phyloP scores from a whole-genome alignment of 2,113 vertebrate genomes.

The Cathartes aura region DNA sequence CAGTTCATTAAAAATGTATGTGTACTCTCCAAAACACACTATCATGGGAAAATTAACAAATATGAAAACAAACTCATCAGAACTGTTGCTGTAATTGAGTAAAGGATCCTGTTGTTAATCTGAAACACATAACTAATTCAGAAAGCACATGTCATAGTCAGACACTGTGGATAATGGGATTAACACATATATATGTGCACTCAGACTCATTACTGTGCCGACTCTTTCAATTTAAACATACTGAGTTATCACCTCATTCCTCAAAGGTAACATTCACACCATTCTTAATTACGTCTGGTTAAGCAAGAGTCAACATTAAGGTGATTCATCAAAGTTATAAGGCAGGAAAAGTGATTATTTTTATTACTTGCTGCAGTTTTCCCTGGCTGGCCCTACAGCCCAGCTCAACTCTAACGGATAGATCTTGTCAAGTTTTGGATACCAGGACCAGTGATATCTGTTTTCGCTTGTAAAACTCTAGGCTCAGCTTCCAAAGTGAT shows the following conservation, averaged over 20 bases:
- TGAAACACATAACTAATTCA: constrained; percentile 2
- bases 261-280: constrained; percentile 9
- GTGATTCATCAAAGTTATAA: neutral
- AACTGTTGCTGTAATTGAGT: constrained; percentile 4
- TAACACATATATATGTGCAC: neutral
- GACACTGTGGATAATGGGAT: neutral
- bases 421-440: neutral
- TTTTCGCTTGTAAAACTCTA: neutral
- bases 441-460: neutral
- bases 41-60: constrained; percentile 1
- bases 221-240: neutral
- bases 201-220: neutral
- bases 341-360: neutral
- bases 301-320: neutral
- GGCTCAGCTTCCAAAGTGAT: neutral
- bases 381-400: neutral
- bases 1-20: constrained; percentile 8
- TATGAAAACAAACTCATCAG: constrained; percentile 19
- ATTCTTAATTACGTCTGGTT: neutral
- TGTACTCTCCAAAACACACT: neutral
- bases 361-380: neutral
- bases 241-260: neutral
- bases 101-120: neutral
- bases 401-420: neutral
- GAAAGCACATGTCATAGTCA: neutral